phyloP scores from a whole-genome alignment of 2,113 vertebrate genomes.

The Lagopus leucura region DNA sequence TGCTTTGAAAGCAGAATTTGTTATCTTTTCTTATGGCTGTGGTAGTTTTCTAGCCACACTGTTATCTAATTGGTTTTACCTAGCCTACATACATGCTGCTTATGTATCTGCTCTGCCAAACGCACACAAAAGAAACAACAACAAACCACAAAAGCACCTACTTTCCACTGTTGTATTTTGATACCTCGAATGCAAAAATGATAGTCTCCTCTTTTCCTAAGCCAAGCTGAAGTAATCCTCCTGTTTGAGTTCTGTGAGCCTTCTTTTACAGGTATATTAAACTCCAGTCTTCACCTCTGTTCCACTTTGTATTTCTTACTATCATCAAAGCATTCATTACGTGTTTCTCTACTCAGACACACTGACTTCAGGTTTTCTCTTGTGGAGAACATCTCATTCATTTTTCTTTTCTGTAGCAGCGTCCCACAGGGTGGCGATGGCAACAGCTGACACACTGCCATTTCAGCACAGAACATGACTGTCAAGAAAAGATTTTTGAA shows the following conservation, averaged over 20 bases:
- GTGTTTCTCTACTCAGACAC: neutral
- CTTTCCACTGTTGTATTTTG: neutral
- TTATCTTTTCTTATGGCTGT: neutral
- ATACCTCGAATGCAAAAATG: neutral
- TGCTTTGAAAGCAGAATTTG: neutral
- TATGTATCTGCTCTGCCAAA: neutral
- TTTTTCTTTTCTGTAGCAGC: accelerated
- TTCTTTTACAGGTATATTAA: neutral
- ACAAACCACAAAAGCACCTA: neutral
- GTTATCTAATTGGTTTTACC: neutral
- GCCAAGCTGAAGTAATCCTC: neutral
- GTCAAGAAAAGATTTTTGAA: neutral
- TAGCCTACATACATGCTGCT: accelerated
- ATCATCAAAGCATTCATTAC: neutral
- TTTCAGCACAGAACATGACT: neutral
- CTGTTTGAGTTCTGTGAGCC: neutral
- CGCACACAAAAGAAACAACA: neutral
- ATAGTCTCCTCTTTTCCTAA: neutral
- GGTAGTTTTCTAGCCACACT: neutral
- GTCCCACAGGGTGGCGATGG: neutral
- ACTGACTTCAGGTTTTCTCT: neutral
- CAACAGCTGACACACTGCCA: neutral
- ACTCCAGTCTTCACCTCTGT: neutral
- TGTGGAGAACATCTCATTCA: neutral
- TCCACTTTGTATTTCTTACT: neutral